Conservation (phyloP, 2,113 vertebrate genomes). For the Piaya cayana region DNA sequence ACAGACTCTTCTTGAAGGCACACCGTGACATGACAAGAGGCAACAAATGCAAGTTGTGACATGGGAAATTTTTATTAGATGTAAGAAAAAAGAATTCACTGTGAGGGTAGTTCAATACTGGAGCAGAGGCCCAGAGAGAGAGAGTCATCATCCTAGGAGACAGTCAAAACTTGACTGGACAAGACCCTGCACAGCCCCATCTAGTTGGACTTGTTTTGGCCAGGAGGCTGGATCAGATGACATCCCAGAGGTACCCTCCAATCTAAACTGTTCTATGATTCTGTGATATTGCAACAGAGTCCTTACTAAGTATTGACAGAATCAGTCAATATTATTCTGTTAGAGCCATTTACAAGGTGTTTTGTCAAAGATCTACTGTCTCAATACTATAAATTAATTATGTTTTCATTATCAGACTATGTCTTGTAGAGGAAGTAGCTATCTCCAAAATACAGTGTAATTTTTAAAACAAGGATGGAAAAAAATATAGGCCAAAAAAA, state of each 20-base stretch:
- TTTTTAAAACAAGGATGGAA: background rate
- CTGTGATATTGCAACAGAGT: slow-evolving; percentile 61
- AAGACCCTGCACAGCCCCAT: background rate
- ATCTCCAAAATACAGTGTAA: slow-evolving; percentile 30
- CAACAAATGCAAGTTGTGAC: background rate
- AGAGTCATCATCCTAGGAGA: background rate
- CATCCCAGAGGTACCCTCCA: background rate
- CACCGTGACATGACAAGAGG: background rate
- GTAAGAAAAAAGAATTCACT: background rate
- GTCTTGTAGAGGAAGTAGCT: slow-evolving; percentile 11
- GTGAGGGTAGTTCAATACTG: background rate
- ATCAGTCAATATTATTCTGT: slow-evolving; percentile 77
- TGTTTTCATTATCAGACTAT: slow-evolving; percentile 69
- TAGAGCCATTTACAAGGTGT: slow-evolving; percentile 71
- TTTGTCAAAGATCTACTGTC: slow-evolving; percentile 77
- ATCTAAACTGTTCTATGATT: slow-evolving; percentile 29
- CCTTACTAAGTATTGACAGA: slow-evolving; percentile 66
- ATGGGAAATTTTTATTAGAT: background rate
- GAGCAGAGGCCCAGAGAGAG: background rate
- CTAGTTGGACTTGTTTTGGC: background rate
- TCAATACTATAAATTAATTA: slow-evolving; percentile 70
- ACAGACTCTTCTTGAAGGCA: background rate
- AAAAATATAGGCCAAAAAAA: background rate
- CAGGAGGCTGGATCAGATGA: background rate
- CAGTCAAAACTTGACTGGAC: background rate